A percentile compares a stretch with the other conserved stretches of the same genome.
Conservation (phyloP, 1,140 invertebrate genomes). For the Oreohelix idahoensis region DNA sequence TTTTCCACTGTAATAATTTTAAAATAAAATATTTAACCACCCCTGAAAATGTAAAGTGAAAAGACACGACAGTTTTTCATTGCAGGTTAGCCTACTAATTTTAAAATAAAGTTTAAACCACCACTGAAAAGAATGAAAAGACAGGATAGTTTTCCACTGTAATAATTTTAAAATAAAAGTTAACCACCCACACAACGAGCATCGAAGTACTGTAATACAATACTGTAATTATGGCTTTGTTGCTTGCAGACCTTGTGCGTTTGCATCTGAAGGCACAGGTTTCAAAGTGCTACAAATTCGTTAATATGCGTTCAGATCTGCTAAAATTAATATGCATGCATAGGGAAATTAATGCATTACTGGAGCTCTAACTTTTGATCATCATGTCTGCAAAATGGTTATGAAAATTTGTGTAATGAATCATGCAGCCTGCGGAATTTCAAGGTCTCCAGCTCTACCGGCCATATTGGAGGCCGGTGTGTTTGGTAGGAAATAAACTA, state of each 20-base stretch:
- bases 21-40: too few relatives aligned
- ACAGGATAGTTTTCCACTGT: too few relatives aligned
- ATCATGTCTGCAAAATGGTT: slow-evolving; percentile 1
- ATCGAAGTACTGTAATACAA: neutral
- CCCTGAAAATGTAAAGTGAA: too few relatives aligned
- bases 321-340: slow-evolving; percentile 5
- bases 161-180: too few relatives aligned
- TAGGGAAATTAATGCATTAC: slow-evolving; percentile 38
- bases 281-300: neutral
- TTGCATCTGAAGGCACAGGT: neutral
- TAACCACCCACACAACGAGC: too few relatives aligned
- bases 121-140: too few relatives aligned
- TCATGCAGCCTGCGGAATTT: slow-evolving; percentile 15
- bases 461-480: slow-evolving; percentile 43
- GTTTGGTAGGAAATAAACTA: neutral
- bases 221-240: neutral
- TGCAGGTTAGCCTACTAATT: too few relatives aligned
- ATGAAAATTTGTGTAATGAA: slow-evolving; percentile 29
- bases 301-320: neutral
- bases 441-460: slow-evolving; percentile 30
- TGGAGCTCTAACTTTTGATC: neutral
- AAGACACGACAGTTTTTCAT: too few relatives aligned
- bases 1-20: too few relatives aligned
- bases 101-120: too few relatives aligned
- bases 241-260: neutral